Evolutionary conservation across 1,140 invertebrate species (phyloP).

Genomic region (Sycophaga agraensis): DNA sequence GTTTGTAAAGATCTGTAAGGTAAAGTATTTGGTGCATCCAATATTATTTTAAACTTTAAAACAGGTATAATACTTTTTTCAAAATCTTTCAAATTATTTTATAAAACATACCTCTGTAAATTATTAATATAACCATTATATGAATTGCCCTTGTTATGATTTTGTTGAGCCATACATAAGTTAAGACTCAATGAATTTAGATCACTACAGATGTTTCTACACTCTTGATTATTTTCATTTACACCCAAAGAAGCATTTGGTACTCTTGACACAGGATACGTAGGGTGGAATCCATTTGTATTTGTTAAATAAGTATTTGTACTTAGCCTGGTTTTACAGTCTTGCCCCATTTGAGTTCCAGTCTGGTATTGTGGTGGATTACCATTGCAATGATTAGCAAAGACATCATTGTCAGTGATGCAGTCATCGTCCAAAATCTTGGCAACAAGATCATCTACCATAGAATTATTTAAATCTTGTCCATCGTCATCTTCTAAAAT

Average conservation of each 20-base stretch:
- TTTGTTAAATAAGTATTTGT: constrained; percentile 23
- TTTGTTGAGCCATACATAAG: constrained; percentile 28
- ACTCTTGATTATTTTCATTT: constrained; percentile 40
- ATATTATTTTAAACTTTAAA: background rate
- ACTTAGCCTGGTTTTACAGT: constrained; percentile 9
- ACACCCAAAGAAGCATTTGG: constrained; percentile 33
- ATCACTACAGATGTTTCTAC: constrained; percentile 37
- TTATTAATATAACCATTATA: constrained; percentile 38
- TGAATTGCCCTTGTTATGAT: constrained; percentile 32
- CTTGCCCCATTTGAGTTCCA: constrained; percentile 8
- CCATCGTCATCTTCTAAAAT: constrained; percentile 58
- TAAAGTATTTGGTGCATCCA: background rate
- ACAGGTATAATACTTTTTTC: no score
- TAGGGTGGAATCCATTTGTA: constrained; percentile 26
- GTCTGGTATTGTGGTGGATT: constrained; percentile 28
- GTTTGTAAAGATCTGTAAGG: constrained; percentile 4
- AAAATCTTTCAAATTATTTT: background rate
- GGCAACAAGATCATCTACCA: constrained; percentile 66
- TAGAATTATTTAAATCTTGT: constrained; percentile 61
- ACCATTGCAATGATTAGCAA: constrained; percentile 40
- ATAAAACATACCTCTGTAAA: constrained; percentile 23
- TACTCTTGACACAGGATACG: constrained; percentile 31
- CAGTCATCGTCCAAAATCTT: constrained; percentile 66
- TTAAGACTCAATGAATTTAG: constrained; percentile 39
- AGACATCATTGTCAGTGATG: constrained; percentile 50